These are phyloP conservation scores for Acomys russatus DNA, from an alignment of 2,797 vertebrate species.

Conservation along the genomic window DNA sequence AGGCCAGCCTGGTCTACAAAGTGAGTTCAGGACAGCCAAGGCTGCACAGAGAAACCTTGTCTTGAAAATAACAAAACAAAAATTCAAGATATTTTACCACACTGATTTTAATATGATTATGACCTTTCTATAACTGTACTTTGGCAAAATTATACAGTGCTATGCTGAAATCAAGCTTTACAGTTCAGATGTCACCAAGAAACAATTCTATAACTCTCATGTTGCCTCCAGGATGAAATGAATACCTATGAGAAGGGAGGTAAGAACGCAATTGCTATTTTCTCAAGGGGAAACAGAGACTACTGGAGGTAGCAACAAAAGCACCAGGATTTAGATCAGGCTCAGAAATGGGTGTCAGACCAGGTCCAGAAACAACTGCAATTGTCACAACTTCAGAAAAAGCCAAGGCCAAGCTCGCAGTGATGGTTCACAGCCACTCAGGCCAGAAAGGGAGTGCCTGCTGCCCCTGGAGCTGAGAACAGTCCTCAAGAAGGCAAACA, in stretches of 20 bases:
- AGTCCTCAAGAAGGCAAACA: not conserved
- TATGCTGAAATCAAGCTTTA: slow-evolving; percentile 39
- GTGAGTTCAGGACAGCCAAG: no score
- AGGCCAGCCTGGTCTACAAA: no score
- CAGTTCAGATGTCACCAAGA: slow-evolving; percentile 38
- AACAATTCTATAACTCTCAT: slow-evolving; percentile 53
- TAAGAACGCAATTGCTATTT: not conserved
- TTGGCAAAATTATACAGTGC: slow-evolving; percentile 34
- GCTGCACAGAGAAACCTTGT: no score
- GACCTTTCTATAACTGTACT: slow-evolving; percentile 17
- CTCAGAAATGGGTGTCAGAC: not conserved
- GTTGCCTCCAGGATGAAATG: not conserved
- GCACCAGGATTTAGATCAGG: not conserved
- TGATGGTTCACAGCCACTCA: not conserved
- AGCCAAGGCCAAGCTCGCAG: not conserved
- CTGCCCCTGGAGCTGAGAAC: not conserved
- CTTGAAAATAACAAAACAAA: not conserved
- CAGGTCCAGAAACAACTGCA: not conserved
- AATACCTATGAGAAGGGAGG: slow-evolving; percentile 6
- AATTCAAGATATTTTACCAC: slow-evolving; percentile 48
- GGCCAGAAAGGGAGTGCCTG: not conserved
- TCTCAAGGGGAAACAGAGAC: not conserved
- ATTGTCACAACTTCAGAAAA: not conserved
- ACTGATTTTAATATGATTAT: slow-evolving; percentile 13
- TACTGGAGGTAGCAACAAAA: not conserved